A percentile compares a stretch with the other conserved stretches of the same genome.
Evolutionary conservation across 2,113 vertebrate genomes (phyloP).

Genomic region (Junco hyemalis): DNA sequence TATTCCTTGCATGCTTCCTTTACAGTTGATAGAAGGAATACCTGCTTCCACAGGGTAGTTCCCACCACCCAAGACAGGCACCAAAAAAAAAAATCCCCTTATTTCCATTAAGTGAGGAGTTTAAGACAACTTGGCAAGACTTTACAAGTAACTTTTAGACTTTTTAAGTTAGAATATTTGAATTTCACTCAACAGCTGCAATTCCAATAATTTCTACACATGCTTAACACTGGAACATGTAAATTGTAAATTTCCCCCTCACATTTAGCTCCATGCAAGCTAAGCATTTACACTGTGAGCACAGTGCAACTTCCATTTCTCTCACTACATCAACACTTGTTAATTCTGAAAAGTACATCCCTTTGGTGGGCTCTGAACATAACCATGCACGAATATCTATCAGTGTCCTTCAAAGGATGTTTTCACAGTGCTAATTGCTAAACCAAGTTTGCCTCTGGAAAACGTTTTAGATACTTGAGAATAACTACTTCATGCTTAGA

Average conservation of each 20-base stretch:
- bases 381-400: background rate
- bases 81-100: background rate
- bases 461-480: background rate
- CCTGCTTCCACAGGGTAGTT: background rate
- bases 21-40: background rate
- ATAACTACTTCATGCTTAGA: background rate
- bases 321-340: background rate
- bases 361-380: background rate
- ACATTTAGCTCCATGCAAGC: background rate
- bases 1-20: background rate
- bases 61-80: background rate
- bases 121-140: background rate
- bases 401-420: conserved; percentile 15
- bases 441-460: background rate
- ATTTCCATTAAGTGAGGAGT: background rate
- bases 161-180: background rate
- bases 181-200: background rate
- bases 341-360: conserved; percentile 9
- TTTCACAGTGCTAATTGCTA: conserved; percentile 18
- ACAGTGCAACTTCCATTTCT: background rate
- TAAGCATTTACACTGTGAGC: background rate
- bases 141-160: background rate
- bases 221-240: background rate
- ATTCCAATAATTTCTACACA: background rate
- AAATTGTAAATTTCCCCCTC: background rate